A percentile compares a stretch with the other conserved stretches of the same genome.
phyloP scores from a whole-genome alignment of 30 jellyfish, hydroid and myxozoan species.

The Cassiopea xamachana region DNA sequence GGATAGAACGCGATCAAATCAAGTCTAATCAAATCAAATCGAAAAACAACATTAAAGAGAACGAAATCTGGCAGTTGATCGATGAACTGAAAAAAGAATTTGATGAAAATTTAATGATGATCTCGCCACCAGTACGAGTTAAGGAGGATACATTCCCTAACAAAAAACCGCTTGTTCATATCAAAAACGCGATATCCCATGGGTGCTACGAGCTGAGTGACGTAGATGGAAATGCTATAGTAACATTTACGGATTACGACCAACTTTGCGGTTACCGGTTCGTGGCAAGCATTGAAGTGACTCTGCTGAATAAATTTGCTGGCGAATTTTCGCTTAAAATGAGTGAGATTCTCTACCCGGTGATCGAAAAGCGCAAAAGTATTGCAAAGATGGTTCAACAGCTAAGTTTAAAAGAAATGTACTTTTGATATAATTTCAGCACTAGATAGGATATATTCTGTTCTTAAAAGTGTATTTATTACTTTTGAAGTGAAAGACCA shows the following conservation, averaged over 20 bases:
- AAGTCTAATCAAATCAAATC: not conserved
- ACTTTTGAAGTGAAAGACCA: no score
- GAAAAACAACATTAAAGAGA: constrained; percentile 10
- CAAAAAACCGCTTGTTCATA: constrained; percentile 64
- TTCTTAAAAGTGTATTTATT: no score
- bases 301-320: constrained; percentile 77
- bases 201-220: constrained; percentile 80
- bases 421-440: not conserved
- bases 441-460: no score
- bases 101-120: constrained; percentile 38
- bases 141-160: constrained; percentile 75
- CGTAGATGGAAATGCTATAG: constrained; percentile 79
- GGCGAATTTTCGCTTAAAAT: constrained; percentile 68
- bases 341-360: constrained; percentile 65
- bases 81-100: constrained; percentile 60
- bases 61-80: constrained; percentile 55
- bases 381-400: constrained; percentile 65
- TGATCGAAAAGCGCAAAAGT: constrained; percentile 71
- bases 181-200: constrained; percentile 71
- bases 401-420: constrained; percentile 54
- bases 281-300: constrained; percentile 67
- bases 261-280: constrained; percentile 87
- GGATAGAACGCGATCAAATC: constrained; percentile 62
- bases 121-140: constrained; percentile 36
- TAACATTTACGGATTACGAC: constrained; percentile 84